Conservation (phyloP, 2,113 vertebrate genomes). For the Chunga burmeisteri region DNA sequence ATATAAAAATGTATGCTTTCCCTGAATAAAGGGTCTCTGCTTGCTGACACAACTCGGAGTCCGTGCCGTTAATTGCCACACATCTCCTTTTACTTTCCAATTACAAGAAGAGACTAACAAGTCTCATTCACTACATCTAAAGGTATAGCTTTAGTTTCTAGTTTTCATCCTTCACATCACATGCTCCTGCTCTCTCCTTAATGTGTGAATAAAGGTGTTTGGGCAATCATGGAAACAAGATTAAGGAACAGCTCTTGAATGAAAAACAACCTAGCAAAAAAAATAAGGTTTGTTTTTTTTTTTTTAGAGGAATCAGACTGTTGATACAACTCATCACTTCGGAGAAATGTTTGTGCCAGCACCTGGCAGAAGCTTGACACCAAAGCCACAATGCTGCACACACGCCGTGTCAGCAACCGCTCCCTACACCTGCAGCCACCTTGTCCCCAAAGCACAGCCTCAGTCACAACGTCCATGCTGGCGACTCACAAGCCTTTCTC, state of each 20-base stretch:
- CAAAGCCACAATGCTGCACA: neutral
- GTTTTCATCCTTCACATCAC: neutral
- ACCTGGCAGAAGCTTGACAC: neutral
- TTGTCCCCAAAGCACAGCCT: neutral
- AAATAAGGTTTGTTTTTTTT: neutral
- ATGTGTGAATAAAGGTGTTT: neutral
- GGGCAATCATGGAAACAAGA: neutral
- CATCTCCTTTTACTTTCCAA: neutral
- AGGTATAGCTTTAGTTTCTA: neutral
- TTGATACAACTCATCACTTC: accelerated
- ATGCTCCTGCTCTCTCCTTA: neutral
- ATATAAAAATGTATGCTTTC: too few species aligned
- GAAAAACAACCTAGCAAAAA: neutral
- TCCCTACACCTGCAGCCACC: accelerated
- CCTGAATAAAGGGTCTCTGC: too few species aligned
- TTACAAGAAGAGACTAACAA: neutral
- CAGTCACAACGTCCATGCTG: accelerated
- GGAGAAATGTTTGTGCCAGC: neutral
- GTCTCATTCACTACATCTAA: neutral
- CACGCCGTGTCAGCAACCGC: accelerated
- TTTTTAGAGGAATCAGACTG: neutral
- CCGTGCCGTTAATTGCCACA: too few species aligned
- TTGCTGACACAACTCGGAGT: too few species aligned
- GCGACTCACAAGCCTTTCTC: too few species aligned
- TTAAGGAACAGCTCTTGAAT: neutral